These are phyloP conservation scores for Sebastes steindachneri DNA, from an alignment of 2,797 vertebrate species.

Conservation along the genomic window DNA sequence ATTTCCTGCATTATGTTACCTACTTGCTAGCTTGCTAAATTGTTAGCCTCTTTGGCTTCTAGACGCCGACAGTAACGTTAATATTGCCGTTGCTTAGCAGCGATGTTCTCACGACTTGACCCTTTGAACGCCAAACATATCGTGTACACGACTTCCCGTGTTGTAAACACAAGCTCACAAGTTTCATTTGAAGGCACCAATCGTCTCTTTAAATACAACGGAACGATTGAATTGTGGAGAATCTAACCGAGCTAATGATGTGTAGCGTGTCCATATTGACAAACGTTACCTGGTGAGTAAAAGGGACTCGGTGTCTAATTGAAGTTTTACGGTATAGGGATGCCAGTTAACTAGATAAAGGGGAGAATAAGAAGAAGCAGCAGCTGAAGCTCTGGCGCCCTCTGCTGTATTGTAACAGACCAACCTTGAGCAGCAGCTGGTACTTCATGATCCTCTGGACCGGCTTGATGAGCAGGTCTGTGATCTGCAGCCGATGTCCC, in stretches of 20 bases:
- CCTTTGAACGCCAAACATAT: too few relatives aligned
- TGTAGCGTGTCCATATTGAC: background rate
- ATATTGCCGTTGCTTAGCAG: too few relatives aligned
- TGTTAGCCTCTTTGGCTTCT: too few relatives aligned
- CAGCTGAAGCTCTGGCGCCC: slow-evolving; percentile 14
- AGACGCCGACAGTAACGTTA: too few relatives aligned
- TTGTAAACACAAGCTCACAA: too few relatives aligned
- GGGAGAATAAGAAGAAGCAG: too few relatives aligned
- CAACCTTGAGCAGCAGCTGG: slow-evolving; percentile 96
- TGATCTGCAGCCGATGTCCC: slow-evolving; percentile 93
- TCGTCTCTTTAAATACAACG: background rate
- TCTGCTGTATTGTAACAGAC: slow-evolving; percentile 36
- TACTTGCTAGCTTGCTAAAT: too few relatives aligned
- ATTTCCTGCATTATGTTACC: too few relatives aligned
- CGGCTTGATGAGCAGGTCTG: slow-evolving; percentile 95
- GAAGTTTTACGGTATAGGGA: background rate
- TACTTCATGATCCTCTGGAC: slow-evolving; percentile 99
- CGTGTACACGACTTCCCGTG: too few relatives aligned
- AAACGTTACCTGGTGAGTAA: background rate
- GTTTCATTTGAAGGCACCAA: too few relatives aligned
- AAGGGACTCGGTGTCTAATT: background rate
- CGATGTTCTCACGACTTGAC: too few relatives aligned
- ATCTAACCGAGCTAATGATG: background rate
- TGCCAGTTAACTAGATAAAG: background rate
- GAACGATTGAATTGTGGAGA: background rate